Evolutionary conservation across 2,113 vertebrate genomes (phyloP), one percentile per base, ranked within the genome.

Genomic region (Sorex araneus): DNA sequence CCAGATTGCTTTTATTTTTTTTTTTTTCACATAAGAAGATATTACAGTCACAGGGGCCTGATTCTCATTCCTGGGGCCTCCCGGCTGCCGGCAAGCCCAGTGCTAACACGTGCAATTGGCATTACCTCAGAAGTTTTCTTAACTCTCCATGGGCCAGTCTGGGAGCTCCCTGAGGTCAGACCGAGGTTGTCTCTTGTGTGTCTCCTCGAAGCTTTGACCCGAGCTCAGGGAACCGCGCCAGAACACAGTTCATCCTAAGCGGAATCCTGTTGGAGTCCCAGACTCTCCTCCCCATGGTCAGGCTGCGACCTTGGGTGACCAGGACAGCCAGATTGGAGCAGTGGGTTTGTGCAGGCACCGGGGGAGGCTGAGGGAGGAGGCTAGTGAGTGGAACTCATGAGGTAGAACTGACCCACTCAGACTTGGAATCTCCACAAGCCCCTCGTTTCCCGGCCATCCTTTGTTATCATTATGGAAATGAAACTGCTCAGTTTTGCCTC

Each of bases 211-310:
- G 0, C 45, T 32, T 63, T 77, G 16, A 13, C 75, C 8, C 1
- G 10, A 30, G 2, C 67, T 36, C 2, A 2, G 57, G 18, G 4
- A 11, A 2, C 3, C 3, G 63, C 4, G 19, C 13, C 3, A 6
- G 69, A 70, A 36, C 25, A 57, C 40, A 16, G 34, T 6, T 71
- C 60, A 3, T 36, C 5, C 16, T 15, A 34, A 27, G 4, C 12
- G 10, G 34, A 30, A 45, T 60, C 57, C 57, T 19, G 18, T 60
- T 60, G 70, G 30, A 47, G 8, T 36, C n/a, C 5, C 8, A 6
- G 25, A 66, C 9, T 28, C 21, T 66, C 27, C 12, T 47, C 28
- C n/a, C 64, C 34, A 34, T 4, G 57, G 57, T 60, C 57, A 60
- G 34, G 8, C 8, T 9, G 19, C 71, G 70, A 36, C 11, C 19